These are phyloP conservation scores for Lycocorax pyrrhopterus DNA, from an alignment of 2,113 vertebrate genomes.

Conservation along the genomic window DNA sequence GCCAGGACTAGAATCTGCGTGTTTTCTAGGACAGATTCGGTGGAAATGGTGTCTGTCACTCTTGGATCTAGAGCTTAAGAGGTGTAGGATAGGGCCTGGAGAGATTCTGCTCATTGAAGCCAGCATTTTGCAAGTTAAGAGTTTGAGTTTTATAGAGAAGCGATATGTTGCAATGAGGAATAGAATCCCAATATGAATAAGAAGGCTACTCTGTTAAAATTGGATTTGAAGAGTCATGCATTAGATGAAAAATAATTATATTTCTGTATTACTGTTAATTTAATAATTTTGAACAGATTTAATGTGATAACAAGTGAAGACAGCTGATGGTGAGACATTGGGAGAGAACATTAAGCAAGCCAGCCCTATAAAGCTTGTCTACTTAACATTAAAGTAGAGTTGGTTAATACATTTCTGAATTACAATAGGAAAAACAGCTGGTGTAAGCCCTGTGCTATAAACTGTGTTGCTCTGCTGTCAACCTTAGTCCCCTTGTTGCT, in stretches of 20 bases:
- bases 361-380: not conserved
- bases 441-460: not conserved
- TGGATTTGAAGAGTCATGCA: not conserved
- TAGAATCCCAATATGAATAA: not conserved
- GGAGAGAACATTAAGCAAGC: not conserved
- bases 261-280: not conserved
- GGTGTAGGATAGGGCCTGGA: not conserved
- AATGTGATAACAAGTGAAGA: not conserved
- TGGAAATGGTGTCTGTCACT: not conserved
- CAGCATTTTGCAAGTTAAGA: not conserved
- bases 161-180: fast-evolving
- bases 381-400: not conserved
- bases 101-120: not conserved
- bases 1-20: not conserved
- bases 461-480: not conserved
- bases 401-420: not conserved
- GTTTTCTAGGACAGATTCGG: not conserved
- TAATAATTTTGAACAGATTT: not conserved
- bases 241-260: not conserved
- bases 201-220: not conserved
- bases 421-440: not conserved
- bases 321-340: not conserved
- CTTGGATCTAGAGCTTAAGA: too few species aligned
- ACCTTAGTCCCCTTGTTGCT: not conserved
- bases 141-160: not conserved